Percentiles rank a stretch among this genome's conserved stretches.
phyloP scores from a whole-genome alignment of 1,140 invertebrate species.

The Pomphorhynchus laevis region DNA sequence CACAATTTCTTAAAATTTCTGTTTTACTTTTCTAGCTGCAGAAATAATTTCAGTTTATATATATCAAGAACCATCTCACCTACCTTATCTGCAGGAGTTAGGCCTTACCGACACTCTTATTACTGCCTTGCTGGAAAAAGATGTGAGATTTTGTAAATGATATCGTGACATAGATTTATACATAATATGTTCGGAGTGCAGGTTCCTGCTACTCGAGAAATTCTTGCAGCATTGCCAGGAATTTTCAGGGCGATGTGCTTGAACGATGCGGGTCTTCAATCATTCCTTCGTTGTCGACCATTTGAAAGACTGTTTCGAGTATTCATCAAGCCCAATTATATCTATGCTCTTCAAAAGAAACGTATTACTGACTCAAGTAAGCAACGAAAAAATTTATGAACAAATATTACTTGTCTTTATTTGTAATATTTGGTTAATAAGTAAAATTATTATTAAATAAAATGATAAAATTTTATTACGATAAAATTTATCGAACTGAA shows the following conservation, averaged over 20 bases:
- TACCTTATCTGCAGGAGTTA: slow-evolving; percentile 40
- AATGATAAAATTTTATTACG: no score
- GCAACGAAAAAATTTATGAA: slow-evolving; percentile 20
- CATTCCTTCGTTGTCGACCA: slow-evolving; percentile 41
- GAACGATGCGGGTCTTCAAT: slow-evolving; percentile 38
- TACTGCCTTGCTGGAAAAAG: slow-evolving; percentile 45
- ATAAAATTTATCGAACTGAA: no score
- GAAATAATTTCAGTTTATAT: slow-evolving; percentile 63
- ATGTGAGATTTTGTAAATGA: slow-evolving; percentile 22
- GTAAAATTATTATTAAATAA: no score
- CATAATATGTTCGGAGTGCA: slow-evolving; percentile 13
- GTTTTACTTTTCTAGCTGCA: slow-evolving; percentile 26
- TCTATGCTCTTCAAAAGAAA: slow-evolving; percentile 44
- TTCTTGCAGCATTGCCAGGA: slow-evolving; percentile 48
- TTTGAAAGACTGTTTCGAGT: slow-evolving; percentile 46
- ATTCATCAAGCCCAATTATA: slow-evolving; percentile 39
- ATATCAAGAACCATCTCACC: slow-evolving; percentile 52
- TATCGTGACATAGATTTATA: not conserved
- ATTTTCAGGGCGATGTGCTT: slow-evolving; percentile 57
- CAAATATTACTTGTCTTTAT: not conserved
- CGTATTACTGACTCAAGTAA: slow-evolving; percentile 39
- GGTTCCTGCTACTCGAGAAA: slow-evolving; percentile 49
- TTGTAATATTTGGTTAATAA: no score
- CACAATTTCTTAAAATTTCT: slow-evolving; percentile 3
- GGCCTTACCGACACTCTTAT: slow-evolving; percentile 54